phyloP scores from a whole-genome alignment of 2,113 vertebrate species.

The Cettia cetti region DNA sequence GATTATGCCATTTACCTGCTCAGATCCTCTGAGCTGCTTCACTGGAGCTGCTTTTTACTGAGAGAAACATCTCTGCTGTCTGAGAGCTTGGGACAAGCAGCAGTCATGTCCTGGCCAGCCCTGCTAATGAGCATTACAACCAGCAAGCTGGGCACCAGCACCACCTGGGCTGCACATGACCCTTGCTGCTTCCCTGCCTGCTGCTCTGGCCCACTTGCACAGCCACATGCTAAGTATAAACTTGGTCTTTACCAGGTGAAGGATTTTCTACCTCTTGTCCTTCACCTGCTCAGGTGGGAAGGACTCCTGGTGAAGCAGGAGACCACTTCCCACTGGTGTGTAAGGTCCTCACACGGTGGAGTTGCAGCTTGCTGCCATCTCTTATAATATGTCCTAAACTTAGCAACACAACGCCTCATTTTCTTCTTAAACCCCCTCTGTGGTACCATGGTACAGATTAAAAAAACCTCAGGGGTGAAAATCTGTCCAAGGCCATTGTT shows the following conservation, averaged over 20 bases:
- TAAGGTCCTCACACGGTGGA: accelerated
- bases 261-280: background rate
- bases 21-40: background rate
- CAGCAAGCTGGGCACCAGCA: background rate
- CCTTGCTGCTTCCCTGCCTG: background rate
- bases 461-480: background rate
- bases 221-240: accelerated
- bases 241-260: background rate
- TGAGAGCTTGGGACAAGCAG: background rate
- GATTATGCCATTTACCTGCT: background rate
- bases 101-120: background rate
- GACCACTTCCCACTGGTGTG: background rate
- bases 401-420: background rate
- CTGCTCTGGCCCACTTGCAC: background rate
- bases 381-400: background rate
- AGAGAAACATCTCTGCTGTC: background rate
- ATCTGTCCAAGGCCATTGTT: background rate
- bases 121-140: background rate
- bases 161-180: accelerated
- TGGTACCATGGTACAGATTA: background rate
- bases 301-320: background rate
- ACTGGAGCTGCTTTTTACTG: background rate
- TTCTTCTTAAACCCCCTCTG: background rate
- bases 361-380: background rate
- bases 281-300: background rate